Evolutionary conservation across 2,797 vertebrate species (phyloP), one percentile per base, ranked within the genome.

Genomic region (Halcyon leucocephala): DNA sequence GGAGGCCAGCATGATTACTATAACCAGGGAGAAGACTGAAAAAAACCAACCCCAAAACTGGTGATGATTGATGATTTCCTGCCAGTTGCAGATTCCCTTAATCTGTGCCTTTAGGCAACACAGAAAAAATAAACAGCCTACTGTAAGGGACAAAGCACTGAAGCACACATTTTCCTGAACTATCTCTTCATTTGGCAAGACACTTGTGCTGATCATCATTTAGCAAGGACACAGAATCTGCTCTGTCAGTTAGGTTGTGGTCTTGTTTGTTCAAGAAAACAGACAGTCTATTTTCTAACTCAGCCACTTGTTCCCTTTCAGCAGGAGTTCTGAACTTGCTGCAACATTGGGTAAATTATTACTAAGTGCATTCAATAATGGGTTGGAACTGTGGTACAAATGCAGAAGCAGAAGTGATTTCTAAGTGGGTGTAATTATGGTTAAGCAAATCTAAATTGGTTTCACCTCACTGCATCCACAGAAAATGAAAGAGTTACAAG

Each of bases 381-480:
- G 31, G 64, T 35, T 62, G 39, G 19, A 82, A 77, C 26, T 17
- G 28, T 57, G 52, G 25, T 33, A 77, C n/a, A 85, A 92, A 93
- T 24, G 33, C 35, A 91, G 83, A 87, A 89, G 42, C 42, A 85
- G 42, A 89, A 85, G 57, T 70, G 60, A 95, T 87, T 91, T 82
- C n/a, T 76, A 92, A 57, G 58, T 41, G 87, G 10, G 25, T 89
- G 52, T 17, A 85, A 92, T 92, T 87, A 87, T 14, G 14, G 74
- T 31, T 86, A 82, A 85, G 60, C 46, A 85, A 82, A 12, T 55
- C 41, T 66, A 73, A 89, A 85, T 48, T 79, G 29, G 35, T 66
- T 93, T 92, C 28, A 73, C 82, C 80, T 87, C 33, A 66, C 26
- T 55, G 60, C 67, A 91, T 60, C 26, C 55, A 58, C 7, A 72